Evolutionary conservation across 2,797 vertebrate genomes (phyloP).

Genomic region (Micrastur ruficollis): DNA sequence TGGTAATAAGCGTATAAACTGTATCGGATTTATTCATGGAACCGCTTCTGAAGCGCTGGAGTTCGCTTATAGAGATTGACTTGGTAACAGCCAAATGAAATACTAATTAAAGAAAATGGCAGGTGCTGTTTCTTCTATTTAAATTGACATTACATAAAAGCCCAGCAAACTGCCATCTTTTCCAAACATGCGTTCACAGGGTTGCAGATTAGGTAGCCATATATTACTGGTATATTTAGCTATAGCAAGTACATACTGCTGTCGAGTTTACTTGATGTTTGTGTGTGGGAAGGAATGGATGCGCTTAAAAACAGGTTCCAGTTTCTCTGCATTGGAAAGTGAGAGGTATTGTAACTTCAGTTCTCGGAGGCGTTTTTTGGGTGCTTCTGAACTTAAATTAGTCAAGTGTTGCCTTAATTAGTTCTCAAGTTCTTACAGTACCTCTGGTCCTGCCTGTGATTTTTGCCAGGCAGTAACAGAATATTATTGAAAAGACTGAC

Average conservation of each 20-base stretch:
- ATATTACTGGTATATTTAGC: slow-evolving; percentile 36
- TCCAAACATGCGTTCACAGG: not conserved
- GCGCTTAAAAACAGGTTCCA: not conserved
- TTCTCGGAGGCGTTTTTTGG: not conserved
- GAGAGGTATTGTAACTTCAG: not conserved
- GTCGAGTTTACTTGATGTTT: not conserved
- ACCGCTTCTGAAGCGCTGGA: not conserved
- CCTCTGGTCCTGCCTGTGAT: not conserved
- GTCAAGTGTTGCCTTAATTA: not conserved
- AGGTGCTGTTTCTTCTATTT: not conserved
- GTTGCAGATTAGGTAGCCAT: not conserved
- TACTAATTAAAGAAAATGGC: not conserved
- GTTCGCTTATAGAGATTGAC: not conserved
- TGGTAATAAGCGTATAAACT: not conserved
- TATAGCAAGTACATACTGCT: slow-evolving; percentile 21
- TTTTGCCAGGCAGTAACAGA: not conserved
- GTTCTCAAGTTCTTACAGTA: not conserved
- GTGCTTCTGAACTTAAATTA: not conserved
- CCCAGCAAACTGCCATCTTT: slow-evolving; percentile 35
- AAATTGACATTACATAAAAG: slow-evolving; percentile 5
- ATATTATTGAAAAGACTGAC: not conserved
- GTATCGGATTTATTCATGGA: not conserved
- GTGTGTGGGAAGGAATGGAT: slow-evolving; percentile 33
- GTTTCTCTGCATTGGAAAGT: not conserved
- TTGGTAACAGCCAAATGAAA: not conserved